Evolutionary conservation across 1,140 invertebrate genomes (phyloP).

Genomic region (Cheumatopsyche charites): DNA sequence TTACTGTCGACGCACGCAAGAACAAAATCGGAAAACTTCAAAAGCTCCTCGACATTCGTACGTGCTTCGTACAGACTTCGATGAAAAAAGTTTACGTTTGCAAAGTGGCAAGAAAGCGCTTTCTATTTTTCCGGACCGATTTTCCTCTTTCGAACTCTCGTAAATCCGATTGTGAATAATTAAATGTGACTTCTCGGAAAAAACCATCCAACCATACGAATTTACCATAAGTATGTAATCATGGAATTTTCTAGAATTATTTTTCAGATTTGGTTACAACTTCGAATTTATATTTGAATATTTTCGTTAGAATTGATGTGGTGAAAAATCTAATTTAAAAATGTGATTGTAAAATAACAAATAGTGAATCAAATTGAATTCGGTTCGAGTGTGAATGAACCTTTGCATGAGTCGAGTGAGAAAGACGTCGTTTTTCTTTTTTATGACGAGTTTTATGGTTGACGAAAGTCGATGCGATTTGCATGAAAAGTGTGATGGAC

Average conservation of each 20-base stretch:
- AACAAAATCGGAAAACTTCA: slow-evolving; percentile 20
- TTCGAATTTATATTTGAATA: too few relatives aligned
- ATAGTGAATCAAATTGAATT: too few relatives aligned
- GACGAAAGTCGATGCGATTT: slow-evolving; percentile 16
- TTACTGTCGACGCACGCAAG: background rate
- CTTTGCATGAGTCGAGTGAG: background rate
- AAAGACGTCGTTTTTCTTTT: background rate
- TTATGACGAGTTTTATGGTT: slow-evolving; percentile 4
- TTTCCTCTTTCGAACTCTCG: background rate
- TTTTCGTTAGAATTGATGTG: too few relatives aligned
- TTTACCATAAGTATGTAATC: too few relatives aligned
- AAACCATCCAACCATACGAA: background rate
- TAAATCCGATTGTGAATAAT: slow-evolving; percentile 8
- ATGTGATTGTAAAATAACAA: too few relatives aligned
- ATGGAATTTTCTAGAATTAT: too few relatives aligned
- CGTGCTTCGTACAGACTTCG: background rate
- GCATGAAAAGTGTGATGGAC: slow-evolving; percentile 23
- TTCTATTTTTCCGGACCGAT: background rate
- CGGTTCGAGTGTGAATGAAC: too few relatives aligned
- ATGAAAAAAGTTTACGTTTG: slow-evolving; percentile 4
- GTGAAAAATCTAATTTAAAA: too few relatives aligned
- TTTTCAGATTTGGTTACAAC: too few relatives aligned
- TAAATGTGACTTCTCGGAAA: background rate
- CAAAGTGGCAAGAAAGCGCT: background rate
- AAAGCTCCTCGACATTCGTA: too few relatives aligned